phyloP scores from a whole-genome alignment of 2,797 vertebrate genomes.

The Sciurus carolinensis region DNA sequence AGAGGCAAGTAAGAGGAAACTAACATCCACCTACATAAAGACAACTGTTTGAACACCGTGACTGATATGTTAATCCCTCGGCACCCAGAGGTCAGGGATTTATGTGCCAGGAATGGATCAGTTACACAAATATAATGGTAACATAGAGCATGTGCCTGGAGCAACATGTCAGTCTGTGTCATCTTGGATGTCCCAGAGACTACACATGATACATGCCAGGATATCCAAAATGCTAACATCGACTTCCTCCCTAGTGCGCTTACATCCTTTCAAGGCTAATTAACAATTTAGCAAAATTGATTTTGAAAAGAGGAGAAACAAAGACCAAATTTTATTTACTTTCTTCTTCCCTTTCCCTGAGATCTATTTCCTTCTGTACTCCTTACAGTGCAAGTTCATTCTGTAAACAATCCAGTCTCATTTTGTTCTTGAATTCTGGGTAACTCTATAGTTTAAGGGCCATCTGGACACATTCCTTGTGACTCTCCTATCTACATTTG shows the following conservation, averaged over 20 bases:
- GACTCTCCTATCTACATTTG: constrained; percentile 26
- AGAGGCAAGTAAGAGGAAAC: not conserved
- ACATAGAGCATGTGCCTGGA: constrained; percentile 66
- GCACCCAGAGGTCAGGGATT: constrained; percentile 69
- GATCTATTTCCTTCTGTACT: constrained; percentile 72
- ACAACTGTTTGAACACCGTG: constrained; percentile 53
- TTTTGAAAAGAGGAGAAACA: constrained; percentile 82
- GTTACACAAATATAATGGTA: constrained; percentile 70
- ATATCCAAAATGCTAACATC: constrained; percentile 70
- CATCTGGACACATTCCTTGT: constrained; percentile 38
- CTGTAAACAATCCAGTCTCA: constrained; percentile 74
- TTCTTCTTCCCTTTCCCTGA: constrained; percentile 70
- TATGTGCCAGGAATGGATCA: constrained; percentile 69
- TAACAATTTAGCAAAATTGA: constrained; percentile 81
- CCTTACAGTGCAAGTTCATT: constrained; percentile 64
- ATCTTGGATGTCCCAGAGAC: constrained; percentile 70
- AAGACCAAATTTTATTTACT: constrained; percentile 80
- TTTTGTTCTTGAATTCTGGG: constrained; percentile 72
- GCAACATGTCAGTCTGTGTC: constrained; percentile 68
- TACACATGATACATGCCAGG: constrained; percentile 73
- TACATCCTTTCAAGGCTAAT: constrained; percentile 79
- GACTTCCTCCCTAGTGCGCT: constrained; percentile 71
- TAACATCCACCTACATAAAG: not conserved
- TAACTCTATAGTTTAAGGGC: constrained; percentile 63
- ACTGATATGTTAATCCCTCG: constrained; percentile 67